Base-by-base conservation (phyloP, 2,797 vertebrate species). In the Malacoraja senta region DNA sequence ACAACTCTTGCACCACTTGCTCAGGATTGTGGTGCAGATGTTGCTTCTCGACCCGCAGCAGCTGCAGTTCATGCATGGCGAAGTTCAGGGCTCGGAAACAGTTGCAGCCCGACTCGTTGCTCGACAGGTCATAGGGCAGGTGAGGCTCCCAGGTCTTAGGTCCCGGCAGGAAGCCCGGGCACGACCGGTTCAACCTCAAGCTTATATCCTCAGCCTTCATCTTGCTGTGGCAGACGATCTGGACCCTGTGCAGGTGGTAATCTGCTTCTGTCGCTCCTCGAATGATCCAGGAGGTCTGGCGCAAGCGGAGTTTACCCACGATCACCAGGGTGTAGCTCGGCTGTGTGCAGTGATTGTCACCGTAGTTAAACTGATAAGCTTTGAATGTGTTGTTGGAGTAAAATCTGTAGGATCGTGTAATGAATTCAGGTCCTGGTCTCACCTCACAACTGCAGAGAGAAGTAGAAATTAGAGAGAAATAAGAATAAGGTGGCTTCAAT, bases 251-350 rank as follows among this genome's bases (percentile, higher is more conserved):
- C 72, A 99, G 96, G 94, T 99, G 97, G 93, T 99, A 99, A 95
- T 99, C 98, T 0, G 98, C 98, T 94, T 99, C 98, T 0, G 98
- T 99, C 93, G 98, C 98, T 0, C 99, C 99, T 0, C 98, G 97
- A 93, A 98, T 97, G 96, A 99, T 98, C 98, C 98, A 99, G 94
- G 99, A 99, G 7, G 98, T 97, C 95, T 99, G 98, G 2, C 98
- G 98, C 0, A 98, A 95, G 2, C 98, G 98, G 81, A 98, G 96
- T 29, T 98, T 98, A 61, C 99, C 98, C 0, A 96, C 96, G 93
- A 98, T 95, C 61, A 98, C 96, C 93, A 99, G 96, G 0, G 98
- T 98, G 95, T 99, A 98, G 93, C 96, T 97, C 93, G 98, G 98
- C 78, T 95, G 96, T n/a, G 97, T 98, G 96, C 98, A 99, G 95